Evolutionary conservation across 1,140 invertebrate species (phyloP), one percentile per base, ranked within the genome.

Genomic region (Zaprionus lachaisei): DNA sequence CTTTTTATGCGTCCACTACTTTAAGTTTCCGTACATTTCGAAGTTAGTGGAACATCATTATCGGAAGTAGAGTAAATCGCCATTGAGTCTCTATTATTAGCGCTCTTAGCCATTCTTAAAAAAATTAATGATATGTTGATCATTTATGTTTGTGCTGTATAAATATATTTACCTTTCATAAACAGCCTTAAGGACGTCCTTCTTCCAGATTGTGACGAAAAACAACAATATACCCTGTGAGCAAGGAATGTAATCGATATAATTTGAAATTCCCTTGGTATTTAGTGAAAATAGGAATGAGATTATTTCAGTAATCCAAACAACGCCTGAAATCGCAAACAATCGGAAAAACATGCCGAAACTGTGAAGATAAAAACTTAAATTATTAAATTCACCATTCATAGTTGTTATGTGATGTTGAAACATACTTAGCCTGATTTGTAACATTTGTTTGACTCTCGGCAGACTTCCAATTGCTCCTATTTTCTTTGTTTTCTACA

Each of bases 221-320:
- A 62, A 47, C 26, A 62, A 20, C 22, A 62, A 15, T 17, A 62
- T n/a, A 7, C 60, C 60, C 11, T 62, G 60, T 5, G 41, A 28
- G 0, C 15, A 28, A 24, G 60, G 26, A 47, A 62, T 62, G 12
- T 49, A 6, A 28, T 62, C 60, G 15, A 26, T 44, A 31, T 28
- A 26, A 17, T 28, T 14, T 14, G 15, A n/a, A 49, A 49, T 12
- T 5, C n/a, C 7, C 1, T 17, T 14, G 28, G 1, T 38, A 20
- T 7, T 31, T 57, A 57, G n/a, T 5, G 7, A 20, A 58, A 31
- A 58, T 2, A 55, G 3, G 37, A 55, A 54, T 7, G 47, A 17
- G 24, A 55, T 24, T 37, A 65, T 65, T 12, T 65, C 49, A 24
- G 55, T 9, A 15, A 55, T 11, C 63, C 63, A 65, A 4, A 26